Evolutionary conservation across 2,888 invertebrate genomes (phyloP).

Genomic region (Melikaiella ostensackeni): DNA sequence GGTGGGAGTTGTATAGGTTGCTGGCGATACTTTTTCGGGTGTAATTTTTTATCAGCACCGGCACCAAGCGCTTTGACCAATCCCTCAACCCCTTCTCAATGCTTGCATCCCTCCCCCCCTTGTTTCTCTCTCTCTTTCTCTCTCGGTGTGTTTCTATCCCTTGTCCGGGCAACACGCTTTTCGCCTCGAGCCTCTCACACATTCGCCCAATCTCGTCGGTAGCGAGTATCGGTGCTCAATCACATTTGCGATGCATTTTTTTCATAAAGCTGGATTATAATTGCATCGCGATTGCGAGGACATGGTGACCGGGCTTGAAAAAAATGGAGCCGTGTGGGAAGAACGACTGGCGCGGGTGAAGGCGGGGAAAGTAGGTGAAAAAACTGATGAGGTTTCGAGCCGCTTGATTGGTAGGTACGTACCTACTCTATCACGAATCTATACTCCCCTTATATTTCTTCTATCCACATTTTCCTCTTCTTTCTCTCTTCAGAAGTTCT

Average conservation of each 20-base stretch:
- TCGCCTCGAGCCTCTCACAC: conserved; percentile 59
- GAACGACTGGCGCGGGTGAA: conserved; percentile 53
- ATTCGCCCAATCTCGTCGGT: conserved; percentile 70
- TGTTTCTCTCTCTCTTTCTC: conserved; percentile 50
- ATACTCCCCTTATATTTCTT: conserved; percentile 55
- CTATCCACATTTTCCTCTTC: conserved; percentile 51
- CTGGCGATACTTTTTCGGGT: conserved; percentile 70
- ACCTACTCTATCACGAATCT: conserved; percentile 67
- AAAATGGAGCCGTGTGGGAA: conserved; percentile 68
- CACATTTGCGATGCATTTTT: conserved; percentile 77
- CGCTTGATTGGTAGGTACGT: conserved; percentile 76
- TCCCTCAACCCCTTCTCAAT: conserved; percentile 63
- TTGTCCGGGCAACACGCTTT: conserved; percentile 46
- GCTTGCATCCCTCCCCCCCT: conserved; percentile 52
- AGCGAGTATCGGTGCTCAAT: conserved; percentile 76
- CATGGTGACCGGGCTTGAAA: conserved; percentile 67
- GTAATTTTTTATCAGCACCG: conserved; percentile 70
- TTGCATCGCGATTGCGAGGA: conserved; percentile 74
- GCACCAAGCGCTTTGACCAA: conserved; percentile 70
- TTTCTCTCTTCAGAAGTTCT: conserved; percentile 40
- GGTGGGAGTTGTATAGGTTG: conserved; percentile 57
- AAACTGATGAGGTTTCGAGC: conserved; percentile 76
- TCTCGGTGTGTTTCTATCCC: conserved; percentile 52
- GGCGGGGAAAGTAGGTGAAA: conserved; percentile 65
- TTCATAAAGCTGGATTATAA: conserved; percentile 77